Conservation (phyloP, 2,888 invertebrate genomes). For the Archips xylosteana region DNA sequence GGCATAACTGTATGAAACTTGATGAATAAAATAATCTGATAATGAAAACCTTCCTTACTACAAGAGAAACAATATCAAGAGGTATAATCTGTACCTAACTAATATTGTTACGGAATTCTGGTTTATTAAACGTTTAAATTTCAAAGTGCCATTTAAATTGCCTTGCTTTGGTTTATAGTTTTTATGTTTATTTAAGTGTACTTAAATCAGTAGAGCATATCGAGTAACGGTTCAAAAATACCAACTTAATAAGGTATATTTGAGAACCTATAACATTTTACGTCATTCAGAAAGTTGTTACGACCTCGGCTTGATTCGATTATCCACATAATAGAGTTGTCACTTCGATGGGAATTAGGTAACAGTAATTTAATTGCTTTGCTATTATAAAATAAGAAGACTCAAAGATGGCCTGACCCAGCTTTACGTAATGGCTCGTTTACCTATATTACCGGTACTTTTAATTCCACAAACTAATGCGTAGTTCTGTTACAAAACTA, state of each 20-base stretch:
- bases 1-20: neutral
- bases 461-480: neutral
- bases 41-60: neutral
- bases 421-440: conserved; percentile 24
- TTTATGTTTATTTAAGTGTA: neutral
- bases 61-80: conserved; percentile 13
- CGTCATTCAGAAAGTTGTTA: conserved; percentile 33
- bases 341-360: conserved; percentile 39
- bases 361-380: conserved; percentile 30
- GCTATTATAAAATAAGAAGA: conserved; percentile 25
- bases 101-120: conserved; percentile 5
- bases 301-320: conserved; percentile 35
- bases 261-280: conserved; percentile 4
- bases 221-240: neutral
- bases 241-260: conserved; percentile 14
- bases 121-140: neutral
- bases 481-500: neutral
- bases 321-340: conserved; percentile 44
- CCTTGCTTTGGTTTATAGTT: conserved; percentile 11
- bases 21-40: neutral
- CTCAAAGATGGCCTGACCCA: conserved; percentile 19
- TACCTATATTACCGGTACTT: neutral
- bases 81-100: neutral
- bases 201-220: neutral
- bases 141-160: conserved; percentile 5